phyloP scores from a whole-genome alignment of 2,797 vertebrate genomes.

The Melanogrammus aeglefinus region DNA sequence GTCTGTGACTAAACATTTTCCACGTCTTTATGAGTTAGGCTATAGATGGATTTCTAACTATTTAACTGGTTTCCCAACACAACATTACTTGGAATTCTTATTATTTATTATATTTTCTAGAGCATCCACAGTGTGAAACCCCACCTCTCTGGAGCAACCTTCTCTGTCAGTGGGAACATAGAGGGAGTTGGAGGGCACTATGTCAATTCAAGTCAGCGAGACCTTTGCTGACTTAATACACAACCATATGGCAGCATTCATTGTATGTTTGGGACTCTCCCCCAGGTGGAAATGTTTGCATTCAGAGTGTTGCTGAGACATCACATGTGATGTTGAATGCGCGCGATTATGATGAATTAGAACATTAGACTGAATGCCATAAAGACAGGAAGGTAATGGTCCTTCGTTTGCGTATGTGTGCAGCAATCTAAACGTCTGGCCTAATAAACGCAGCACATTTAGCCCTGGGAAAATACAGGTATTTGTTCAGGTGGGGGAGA shows the following conservation, averaged over 20 bases:
- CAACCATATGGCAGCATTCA: conserved; percentile 49
- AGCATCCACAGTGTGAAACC: neutral
- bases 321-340: conserved; percentile 69
- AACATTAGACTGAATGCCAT: conserved; percentile 71
- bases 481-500: conserved; percentile 79
- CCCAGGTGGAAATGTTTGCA: conserved; percentile 73
- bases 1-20: neutral
- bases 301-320: conserved; percentile 60
- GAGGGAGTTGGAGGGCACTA: neutral
- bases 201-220: neutral
- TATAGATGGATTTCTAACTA: conserved; percentile 5
- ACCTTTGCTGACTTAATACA: conserved; percentile 36
- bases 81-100: neutral
- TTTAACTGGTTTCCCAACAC: neutral
- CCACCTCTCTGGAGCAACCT: neutral
- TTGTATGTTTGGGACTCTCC: conserved; percentile 67
- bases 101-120: neutral
- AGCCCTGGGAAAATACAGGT: conserved; percentile 75
- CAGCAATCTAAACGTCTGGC: conserved; percentile 68
- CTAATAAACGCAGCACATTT: conserved; percentile 71
- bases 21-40: neutral
- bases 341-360: conserved; percentile 76
- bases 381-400: conserved; percentile 69
- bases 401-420: conserved; percentile 47
- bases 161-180: neutral